These are phyloP conservation scores for Lasioglossum villosulum DNA, from an alignment of 2,888 invertebrate species.

Conservation along the genomic window DNA sequence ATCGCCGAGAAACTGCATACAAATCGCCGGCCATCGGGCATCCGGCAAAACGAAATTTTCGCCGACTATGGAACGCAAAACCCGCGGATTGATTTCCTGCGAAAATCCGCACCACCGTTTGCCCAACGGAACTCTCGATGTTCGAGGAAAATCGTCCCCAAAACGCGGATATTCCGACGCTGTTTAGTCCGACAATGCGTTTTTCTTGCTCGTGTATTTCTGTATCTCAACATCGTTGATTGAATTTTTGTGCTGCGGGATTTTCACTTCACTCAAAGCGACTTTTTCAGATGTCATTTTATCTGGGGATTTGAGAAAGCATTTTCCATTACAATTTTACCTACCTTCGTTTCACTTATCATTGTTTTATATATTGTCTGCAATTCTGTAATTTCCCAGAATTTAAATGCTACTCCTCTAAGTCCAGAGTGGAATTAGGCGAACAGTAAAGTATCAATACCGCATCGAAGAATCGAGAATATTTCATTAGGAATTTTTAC, in stretches of 20 bases:
- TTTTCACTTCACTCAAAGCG: too few relatives aligned
- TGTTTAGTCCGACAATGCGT: background rate
- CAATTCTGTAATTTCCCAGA: too few relatives aligned
- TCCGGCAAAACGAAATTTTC: background rate
- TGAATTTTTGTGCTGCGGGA: too few relatives aligned
- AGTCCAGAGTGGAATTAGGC: too few relatives aligned
- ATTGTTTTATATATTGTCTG: too few relatives aligned
- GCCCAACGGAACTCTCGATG: background rate
- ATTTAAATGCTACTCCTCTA: too few relatives aligned
- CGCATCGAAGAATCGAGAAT: too few relatives aligned
- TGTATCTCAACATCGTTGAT: background rate
- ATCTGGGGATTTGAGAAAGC: too few relatives aligned
- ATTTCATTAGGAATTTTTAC: background rate
- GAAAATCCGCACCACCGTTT: background rate
- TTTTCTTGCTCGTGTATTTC: background rate
- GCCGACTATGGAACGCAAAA: background rate
- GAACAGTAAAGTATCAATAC: too few relatives aligned
- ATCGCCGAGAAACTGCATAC: constrained; percentile 21
- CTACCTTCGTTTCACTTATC: too few relatives aligned
- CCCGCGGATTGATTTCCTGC: background rate
- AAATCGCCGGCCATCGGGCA: constrained; percentile 14
- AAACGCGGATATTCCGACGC: background rate
- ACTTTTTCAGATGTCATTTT: too few relatives aligned
- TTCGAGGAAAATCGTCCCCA: background rate
- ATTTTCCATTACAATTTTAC: background rate